phyloP scores from a whole-genome alignment of 23 tunicate genomes.

The Trididemnum miniatum region DNA sequence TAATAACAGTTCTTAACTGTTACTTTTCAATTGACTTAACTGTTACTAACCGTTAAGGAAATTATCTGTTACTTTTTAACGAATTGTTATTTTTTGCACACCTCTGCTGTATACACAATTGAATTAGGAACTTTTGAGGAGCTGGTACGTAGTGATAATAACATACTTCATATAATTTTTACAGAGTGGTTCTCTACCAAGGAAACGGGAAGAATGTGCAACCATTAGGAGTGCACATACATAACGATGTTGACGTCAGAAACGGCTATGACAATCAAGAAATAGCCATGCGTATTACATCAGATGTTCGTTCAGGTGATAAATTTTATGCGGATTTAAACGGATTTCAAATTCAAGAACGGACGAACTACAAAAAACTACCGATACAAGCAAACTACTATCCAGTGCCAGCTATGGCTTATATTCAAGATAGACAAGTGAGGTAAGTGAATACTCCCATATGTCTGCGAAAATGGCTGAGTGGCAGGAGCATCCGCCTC shows the following conservation, averaged over 20 bases:
- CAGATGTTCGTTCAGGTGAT: slow-evolving; percentile 41
- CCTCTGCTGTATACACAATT: no score
- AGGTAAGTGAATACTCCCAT: slow-evolving; percentile 54
- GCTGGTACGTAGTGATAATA: background rate
- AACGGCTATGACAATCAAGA: slow-evolving; percentile 72
- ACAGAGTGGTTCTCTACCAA: slow-evolving; percentile 63
- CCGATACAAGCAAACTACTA: slow-evolving; percentile 94
- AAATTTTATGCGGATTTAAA: slow-evolving; percentile 84
- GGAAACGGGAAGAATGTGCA: slow-evolving; percentile 39
- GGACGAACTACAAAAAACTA: slow-evolving; percentile 63
- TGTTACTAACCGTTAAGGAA: no score
- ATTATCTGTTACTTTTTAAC: no score
- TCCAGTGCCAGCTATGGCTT: slow-evolving; percentile 92
- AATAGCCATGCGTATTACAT: slow-evolving; percentile 73
- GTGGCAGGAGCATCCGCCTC: no score
- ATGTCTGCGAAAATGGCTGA: no score
- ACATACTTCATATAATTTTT: no score
- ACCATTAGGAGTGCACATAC: slow-evolving; percentile 67
- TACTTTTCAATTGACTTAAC: no score
- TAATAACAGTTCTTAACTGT: no score
- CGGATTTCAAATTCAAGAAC: slow-evolving; percentile 80
- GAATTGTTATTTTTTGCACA: no score
- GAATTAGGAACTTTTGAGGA: background rate
- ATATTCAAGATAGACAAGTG: slow-evolving; percentile 57
- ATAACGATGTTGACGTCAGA: slow-evolving; percentile 79